A percentile compares a stretch with the other conserved stretches of the same genome.
Evolutionary conservation across 2,113 vertebrate species (phyloP).

Genomic region (Narcine bancroftii): DNA sequence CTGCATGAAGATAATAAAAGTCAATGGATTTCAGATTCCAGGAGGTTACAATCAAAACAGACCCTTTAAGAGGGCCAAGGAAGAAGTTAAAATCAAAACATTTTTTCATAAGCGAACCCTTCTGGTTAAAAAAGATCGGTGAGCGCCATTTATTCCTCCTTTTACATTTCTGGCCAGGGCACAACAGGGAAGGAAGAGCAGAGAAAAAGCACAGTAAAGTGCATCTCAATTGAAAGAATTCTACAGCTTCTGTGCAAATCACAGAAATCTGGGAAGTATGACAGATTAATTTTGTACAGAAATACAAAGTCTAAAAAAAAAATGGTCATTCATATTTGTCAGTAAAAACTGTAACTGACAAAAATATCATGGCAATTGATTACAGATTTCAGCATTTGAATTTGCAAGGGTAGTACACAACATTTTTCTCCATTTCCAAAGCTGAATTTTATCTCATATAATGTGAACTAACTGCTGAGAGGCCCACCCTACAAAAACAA

Average conservation of each 20-base stretch:
- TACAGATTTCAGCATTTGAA: background rate
- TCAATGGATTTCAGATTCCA: background rate
- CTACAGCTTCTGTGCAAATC: background rate
- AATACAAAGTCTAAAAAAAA: background rate
- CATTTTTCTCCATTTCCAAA: background rate
- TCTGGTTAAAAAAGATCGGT: background rate
- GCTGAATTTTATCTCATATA: constrained; percentile 19
- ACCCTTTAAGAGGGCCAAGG: background rate
- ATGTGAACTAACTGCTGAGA: background rate
- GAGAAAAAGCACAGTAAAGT: background rate
- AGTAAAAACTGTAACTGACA: background rate
- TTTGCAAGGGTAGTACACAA: background rate
- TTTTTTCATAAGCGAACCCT: no score
- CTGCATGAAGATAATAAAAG: background rate
- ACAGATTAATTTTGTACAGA: background rate
- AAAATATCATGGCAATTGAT: background rate
- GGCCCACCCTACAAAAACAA: background rate
- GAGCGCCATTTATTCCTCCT: background rate
- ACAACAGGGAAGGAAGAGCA: background rate
- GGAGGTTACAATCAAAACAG: background rate
- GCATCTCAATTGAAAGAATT: background rate
- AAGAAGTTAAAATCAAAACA: no score
- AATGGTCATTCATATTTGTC: background rate
- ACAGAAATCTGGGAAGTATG: background rate
- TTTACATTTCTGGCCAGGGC: background rate